Base-by-base conservation (phyloP, 2,797 vertebrate species). In the Macrochelys suwanniensis region DNA sequence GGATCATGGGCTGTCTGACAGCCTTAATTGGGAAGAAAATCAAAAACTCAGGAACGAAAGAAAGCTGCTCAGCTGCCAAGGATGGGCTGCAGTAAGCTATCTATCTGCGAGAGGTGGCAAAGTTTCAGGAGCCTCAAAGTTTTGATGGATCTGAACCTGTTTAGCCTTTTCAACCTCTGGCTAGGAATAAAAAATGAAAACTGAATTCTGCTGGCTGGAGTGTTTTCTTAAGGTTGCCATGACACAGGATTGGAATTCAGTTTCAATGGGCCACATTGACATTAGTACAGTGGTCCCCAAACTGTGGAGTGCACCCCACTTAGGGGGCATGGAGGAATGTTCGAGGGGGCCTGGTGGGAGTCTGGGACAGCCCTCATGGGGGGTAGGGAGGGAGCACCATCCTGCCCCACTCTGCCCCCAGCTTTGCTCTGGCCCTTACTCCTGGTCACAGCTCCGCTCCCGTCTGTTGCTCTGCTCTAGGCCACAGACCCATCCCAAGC, bases 1-100 rank as follows among this genome's bases (percentile, higher is more conserved):
- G 90, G 76, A 88, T 93, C 53, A 65, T 8, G 10, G 77, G 8
- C 89, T 71, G 90, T 68, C 87, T 97, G 90, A 71, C 71, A 96
- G n/a, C 77, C 19, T 90, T 71, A 89, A 6, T 0, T 47, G 79
- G 93, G 50, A 93, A 15, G 95, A 95, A 92, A 6, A 0, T 7
- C 45, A 33, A 88, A 15, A 42, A 80, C 4, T 89, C 33, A 88
- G 87, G 53, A 90, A 11, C 5, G 19, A 37, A 80, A 6, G 53
- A 65, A 59, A 85, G 71, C 23, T 76, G 28, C 88, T 89, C 83
- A 51, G 56, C 26, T 90, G 82, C 53, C 15, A 82, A 47, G 17
- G 54, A 90, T 13, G 84, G 88, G 11, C 11, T 91, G 89, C 88
- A 80, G 91, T 5, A 2, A 10, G 68, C 31, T 65, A 37, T 90